Percentiles rank a stretch among this genome's conserved stretches.
Evolutionary conservation across 2,888 invertebrate species (phyloP).

Genomic region (Blomia tropicalis): DNA sequence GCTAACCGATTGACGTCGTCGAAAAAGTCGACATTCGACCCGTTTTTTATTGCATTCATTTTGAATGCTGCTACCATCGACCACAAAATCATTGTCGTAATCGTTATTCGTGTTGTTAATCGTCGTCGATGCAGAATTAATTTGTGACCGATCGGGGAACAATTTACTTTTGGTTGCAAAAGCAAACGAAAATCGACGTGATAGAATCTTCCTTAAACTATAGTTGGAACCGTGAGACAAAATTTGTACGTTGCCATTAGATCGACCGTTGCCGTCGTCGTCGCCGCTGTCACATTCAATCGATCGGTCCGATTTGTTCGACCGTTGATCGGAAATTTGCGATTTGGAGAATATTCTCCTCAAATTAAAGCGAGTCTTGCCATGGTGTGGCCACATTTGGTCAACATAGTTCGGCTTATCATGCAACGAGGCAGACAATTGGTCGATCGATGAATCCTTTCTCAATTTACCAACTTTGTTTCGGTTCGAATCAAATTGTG

Average conservation of each 20-base stretch:
- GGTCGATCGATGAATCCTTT: constrained; percentile 1
- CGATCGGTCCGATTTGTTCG: constrained; percentile 1
- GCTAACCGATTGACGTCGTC: not conserved
- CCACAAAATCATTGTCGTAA: not conserved
- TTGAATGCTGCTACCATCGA: too few species aligned
- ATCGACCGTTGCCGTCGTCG: not conserved
- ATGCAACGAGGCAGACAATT: not conserved
- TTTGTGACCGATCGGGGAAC: not conserved
- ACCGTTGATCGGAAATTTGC: constrained; percentile 8
- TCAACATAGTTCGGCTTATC: not conserved
- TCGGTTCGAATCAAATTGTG: too few species aligned
- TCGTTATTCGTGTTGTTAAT: not conserved
- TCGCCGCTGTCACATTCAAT: not conserved
- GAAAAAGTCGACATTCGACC: not conserved
- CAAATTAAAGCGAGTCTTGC: constrained; percentile 11
- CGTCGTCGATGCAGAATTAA: constrained; percentile 6
- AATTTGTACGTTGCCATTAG: not conserved
- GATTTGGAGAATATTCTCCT: constrained; percentile 9
- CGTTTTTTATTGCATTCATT: not conserved
- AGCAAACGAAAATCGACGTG: not conserved
- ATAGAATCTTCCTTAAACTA: not conserved
- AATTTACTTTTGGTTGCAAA: constrained; percentile 1
- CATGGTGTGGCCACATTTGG: not conserved
- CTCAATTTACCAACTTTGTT: not conserved
- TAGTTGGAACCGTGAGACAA: not conserved